Conservation (phyloP, 2,797 vertebrate species). For the Tokudaia muenninki region DNA sequence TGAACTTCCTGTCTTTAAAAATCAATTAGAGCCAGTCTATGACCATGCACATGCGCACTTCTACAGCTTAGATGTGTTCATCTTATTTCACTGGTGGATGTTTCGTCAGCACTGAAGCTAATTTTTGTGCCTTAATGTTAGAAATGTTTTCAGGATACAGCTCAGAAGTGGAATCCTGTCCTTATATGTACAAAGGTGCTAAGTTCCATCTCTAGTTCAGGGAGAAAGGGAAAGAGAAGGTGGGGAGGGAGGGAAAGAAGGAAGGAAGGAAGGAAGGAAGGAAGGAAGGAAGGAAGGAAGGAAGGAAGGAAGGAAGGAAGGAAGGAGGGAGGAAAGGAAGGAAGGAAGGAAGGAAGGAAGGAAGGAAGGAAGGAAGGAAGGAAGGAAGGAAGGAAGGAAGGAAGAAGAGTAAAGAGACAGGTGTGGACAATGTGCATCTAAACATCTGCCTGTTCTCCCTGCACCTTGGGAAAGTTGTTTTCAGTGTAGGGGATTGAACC, state of each 20-base stretch:
- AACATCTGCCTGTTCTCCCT: not conserved
- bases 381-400: no score
- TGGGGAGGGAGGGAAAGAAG: not conserved
- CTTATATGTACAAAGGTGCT: not conserved
- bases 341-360: no score
- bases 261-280: no score
- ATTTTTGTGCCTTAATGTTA: not conserved
- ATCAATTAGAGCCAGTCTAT: not conserved
- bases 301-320: no score
- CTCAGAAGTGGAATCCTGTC: not conserved
- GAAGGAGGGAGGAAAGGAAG: no score
- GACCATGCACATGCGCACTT: not conserved
- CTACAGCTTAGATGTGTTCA: not conserved
- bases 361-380: no score
- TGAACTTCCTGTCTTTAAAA: not conserved
- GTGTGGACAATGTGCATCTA: not conserved
- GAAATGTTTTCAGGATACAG: not conserved
- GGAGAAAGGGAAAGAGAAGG: not conserved
- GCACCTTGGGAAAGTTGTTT: not conserved
- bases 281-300: no score
- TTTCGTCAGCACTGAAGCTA: not conserved
- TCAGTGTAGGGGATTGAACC: not conserved
- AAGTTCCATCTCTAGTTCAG: not conserved
- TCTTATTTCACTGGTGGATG: not conserved
- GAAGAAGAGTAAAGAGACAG: fast-evolving